These are phyloP conservation scores for Pomatorhinus ruficollis DNA, from an alignment of 2,113 vertebrate species.

Conservation along the genomic window DNA sequence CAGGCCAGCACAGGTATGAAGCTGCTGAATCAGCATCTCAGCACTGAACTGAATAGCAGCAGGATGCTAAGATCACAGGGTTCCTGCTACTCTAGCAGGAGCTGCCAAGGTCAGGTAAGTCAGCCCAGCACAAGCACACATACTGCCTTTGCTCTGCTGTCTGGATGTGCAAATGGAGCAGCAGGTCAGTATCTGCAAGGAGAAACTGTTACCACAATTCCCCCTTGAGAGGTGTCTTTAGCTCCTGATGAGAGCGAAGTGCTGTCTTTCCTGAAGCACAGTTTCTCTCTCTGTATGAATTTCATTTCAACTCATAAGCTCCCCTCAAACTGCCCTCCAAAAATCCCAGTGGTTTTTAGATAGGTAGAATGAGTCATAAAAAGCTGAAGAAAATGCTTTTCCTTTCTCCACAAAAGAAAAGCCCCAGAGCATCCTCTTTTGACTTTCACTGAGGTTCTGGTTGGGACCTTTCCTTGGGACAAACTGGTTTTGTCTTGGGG, in stretches of 20 bases:
- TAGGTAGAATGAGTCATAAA: background rate
- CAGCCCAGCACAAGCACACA: rapidly evolving
- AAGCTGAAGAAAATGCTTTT: background rate
- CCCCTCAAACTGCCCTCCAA: background rate
- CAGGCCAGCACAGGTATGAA: background rate
- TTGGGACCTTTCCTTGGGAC: background rate
- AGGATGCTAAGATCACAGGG: background rate
- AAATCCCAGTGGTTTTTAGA: background rate
- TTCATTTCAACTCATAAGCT: background rate
- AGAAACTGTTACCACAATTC: background rate
- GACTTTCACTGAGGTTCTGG: background rate
- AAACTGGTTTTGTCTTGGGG: background rate
- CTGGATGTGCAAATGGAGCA: rapidly evolving
- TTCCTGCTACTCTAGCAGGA: background rate
- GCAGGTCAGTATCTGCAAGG: background rate
- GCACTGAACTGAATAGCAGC: background rate
- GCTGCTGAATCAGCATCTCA: background rate
- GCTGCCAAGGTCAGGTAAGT: background rate
- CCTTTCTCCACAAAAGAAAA: background rate
- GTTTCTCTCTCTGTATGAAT: background rate
- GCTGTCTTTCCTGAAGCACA: background rate
- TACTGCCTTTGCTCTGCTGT: background rate
- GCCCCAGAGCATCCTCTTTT: background rate
- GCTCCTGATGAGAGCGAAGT: background rate
- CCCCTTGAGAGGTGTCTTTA: background rate